Evolutionary conservation across 2,797 vertebrate species (phyloP).

Genomic region (Carcharodon carcharias): DNA sequence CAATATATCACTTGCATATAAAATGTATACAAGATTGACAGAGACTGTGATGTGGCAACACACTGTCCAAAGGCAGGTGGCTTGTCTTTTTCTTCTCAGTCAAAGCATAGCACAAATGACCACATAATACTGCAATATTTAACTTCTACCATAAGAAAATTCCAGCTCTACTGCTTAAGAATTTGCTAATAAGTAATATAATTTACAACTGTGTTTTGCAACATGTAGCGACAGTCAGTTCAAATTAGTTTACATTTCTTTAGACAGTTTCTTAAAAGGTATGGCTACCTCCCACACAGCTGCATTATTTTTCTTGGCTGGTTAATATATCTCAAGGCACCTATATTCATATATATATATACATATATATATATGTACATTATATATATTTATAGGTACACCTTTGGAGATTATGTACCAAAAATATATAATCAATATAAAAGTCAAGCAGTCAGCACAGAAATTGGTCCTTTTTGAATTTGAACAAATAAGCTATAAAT

Average conservation of each 20-base stretch:
- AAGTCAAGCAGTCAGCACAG: not conserved
- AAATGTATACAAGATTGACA: constrained; percentile 78
- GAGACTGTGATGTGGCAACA: constrained; percentile 65
- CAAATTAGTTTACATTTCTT: constrained; percentile 73
- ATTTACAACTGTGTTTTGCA: constrained; percentile 89
- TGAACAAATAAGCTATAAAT: constrained; percentile 12
- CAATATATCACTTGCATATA: constrained; percentile 74
- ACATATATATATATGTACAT: not conserved
- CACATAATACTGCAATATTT: constrained; percentile 79
- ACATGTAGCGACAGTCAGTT: constrained; percentile 70
- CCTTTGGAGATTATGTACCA: not conserved
- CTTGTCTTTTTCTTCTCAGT: constrained; percentile 38
- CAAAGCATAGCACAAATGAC: constrained; percentile 57
- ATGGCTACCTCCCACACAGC: constrained; percentile 17
- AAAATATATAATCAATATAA: not conserved
- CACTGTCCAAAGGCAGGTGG: constrained; percentile 71
- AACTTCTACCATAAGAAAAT: constrained; percentile 92
- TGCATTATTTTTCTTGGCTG: constrained; percentile 12
- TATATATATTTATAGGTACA: not conserved
- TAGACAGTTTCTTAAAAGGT: constrained; percentile 42
- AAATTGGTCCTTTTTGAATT: not conserved
- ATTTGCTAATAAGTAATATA: constrained; percentile 86
- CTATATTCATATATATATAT: not conserved
- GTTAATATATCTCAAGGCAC: constrained; percentile 20
- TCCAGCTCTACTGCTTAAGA: constrained; percentile 95